These are phyloP conservation scores for Coregonus sp. DNA, from an alignment of 2,797 vertebrate genomes.

Conservation along the genomic window DNA sequence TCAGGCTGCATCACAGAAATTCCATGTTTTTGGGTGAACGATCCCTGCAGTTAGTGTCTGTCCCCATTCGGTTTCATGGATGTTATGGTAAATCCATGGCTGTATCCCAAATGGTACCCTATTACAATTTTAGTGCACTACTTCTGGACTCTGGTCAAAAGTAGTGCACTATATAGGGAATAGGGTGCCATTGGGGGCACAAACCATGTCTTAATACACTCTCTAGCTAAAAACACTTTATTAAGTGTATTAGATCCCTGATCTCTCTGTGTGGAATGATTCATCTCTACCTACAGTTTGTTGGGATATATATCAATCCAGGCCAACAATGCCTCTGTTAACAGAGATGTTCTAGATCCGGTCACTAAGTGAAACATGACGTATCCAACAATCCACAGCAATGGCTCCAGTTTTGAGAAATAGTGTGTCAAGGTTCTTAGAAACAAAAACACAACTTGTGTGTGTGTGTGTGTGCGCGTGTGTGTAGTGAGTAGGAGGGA, in stretches of 20 bases:
- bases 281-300: conserved; percentile 54
- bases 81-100: conserved; percentile 51
- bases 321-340: conserved; percentile 51
- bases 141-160: background rate
- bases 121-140: background rate
- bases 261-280: conserved; percentile 52
- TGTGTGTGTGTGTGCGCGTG: conserved; percentile 11
- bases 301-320: conserved; percentile 63
- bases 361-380: conserved; percentile 59
- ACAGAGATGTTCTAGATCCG: conserved; percentile 64
- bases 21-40: background rate
- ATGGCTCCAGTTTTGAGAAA: conserved; percentile 32
- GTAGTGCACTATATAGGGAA: background rate
- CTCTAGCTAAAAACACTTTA: background rate
- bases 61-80: background rate
- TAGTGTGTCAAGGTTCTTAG: conserved; percentile 38
- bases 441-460: conserved; percentile 30
- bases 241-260: conserved; percentile 46
- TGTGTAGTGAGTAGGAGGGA: conserved; percentile 17
- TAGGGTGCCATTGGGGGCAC: background rate
- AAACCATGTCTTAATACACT: background rate
- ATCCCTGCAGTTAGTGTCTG: background rate
- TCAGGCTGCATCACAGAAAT: background rate
- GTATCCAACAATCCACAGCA: conserved; percentile 44
- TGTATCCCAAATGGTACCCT: conserved; percentile 41